phyloP scores from a whole-genome alignment of 2,113 vertebrate genomes.

The Oryzias curvinotus region DNA sequence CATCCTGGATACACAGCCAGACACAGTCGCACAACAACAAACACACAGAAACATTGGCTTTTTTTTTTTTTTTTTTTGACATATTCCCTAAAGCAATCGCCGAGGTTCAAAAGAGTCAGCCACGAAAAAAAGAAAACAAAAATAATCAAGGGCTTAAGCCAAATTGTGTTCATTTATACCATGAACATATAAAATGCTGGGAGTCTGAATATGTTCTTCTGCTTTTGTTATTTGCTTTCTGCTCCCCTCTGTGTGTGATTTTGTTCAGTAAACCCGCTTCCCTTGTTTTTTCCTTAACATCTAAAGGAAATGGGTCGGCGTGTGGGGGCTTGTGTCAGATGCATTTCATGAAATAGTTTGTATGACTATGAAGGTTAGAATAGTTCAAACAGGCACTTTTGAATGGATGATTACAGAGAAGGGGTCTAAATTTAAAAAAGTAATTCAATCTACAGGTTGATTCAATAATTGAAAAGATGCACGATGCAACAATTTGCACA shows the following conservation, averaged over 20 bases:
- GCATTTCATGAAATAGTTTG: too few relatives aligned
- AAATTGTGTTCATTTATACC: constrained; percentile 34
- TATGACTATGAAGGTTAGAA: too few relatives aligned
- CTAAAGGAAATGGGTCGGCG: too few relatives aligned
- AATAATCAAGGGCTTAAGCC: constrained; percentile 29
- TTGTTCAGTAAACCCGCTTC: not conserved
- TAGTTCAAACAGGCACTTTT: too few relatives aligned
- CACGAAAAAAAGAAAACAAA: constrained; percentile 22
- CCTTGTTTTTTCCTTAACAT: too few relatives aligned
- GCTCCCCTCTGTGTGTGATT: not conserved
- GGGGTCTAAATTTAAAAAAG: too few relatives aligned
- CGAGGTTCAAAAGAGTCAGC: constrained; percentile 60
- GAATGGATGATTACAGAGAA: too few relatives aligned
- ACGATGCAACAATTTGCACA: too few relatives aligned
- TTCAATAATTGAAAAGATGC: too few relatives aligned
- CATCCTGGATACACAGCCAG: constrained; percentile 62
- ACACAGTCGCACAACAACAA: constrained; percentile 42
- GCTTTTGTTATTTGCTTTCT: constrained; percentile 13
- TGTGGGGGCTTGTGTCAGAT: too few relatives aligned
- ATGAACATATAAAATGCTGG: constrained; percentile 26
- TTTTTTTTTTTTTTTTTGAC: constrained; percentile 28
- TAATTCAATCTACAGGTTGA: too few relatives aligned
- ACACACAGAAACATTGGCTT: constrained; percentile 44
- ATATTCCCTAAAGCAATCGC: constrained; percentile 56
- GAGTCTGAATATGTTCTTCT: not conserved